phyloP scores from a whole-genome alignment of 1,140 invertebrate genomes.

The Archivesica marissinica region DNA sequence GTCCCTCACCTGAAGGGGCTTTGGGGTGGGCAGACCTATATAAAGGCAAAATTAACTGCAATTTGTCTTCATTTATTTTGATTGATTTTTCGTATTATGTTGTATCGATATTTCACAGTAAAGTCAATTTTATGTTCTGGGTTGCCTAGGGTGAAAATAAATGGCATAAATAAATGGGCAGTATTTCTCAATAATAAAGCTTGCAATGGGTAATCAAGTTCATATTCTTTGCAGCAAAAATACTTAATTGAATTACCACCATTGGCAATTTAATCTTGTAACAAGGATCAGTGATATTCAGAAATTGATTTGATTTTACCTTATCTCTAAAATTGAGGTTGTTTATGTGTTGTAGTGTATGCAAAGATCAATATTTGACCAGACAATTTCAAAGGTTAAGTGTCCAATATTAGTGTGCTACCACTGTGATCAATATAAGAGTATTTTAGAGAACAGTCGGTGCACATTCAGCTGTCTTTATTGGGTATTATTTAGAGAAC shows the following conservation, averaged over 20 bases:
- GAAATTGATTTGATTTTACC: not conserved
- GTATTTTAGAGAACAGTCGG: too few species aligned
- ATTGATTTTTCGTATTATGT: too few species aligned
- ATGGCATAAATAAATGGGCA: too few species aligned
- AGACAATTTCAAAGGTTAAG: not conserved
- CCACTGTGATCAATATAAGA: not conserved
- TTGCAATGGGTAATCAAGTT: not conserved
- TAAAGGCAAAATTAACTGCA: too few species aligned
- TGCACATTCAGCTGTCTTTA: too few species aligned
- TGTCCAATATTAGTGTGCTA: not conserved
- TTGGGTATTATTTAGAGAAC: too few species aligned
- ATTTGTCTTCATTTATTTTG: too few species aligned
- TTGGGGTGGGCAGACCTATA: too few species aligned
- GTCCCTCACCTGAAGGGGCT: too few species aligned
- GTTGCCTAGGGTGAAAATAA: too few species aligned
- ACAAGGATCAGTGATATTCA: not conserved
- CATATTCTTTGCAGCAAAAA: not conserved
- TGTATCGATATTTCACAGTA: too few species aligned
- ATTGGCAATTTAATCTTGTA: not conserved
- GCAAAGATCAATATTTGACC: not conserved
- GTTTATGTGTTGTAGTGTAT: conserved; percentile 6
- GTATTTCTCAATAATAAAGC: not conserved
- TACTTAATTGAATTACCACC: not conserved
- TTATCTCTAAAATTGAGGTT: not conserved
- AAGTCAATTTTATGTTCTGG: too few species aligned